Conservation (phyloP, 2,888 invertebrate genomes). For the Drosophila borborema region DNA sequence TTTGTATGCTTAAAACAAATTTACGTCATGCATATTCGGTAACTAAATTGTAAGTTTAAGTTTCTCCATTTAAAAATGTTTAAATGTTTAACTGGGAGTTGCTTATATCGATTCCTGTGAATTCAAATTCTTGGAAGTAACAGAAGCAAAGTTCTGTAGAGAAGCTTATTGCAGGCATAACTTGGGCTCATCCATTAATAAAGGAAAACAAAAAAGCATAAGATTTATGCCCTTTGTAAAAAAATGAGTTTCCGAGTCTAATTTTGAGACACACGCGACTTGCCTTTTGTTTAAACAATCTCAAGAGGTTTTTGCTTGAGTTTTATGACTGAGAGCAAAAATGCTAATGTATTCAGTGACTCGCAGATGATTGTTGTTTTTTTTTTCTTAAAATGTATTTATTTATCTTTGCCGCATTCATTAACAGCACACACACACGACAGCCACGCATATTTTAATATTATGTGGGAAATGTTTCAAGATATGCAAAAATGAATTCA, state of each 20-base stretch:
- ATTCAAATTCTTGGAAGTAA: neutral
- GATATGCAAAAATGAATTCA: slow-evolving; percentile 47
- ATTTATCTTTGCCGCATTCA: slow-evolving; percentile 76
- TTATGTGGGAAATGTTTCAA: slow-evolving; percentile 69
- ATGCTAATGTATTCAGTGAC: slow-evolving; percentile 70
- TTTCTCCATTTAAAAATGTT: neutral
- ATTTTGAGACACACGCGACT: slow-evolving; percentile 30
- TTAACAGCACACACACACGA: slow-evolving; percentile 41
- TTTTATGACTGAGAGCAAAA: slow-evolving; percentile 45
- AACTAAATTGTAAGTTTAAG: too few relatives aligned
- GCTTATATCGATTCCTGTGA: neutral
- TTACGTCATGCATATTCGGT: too few relatives aligned
- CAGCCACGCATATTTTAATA: slow-evolving; percentile 44
- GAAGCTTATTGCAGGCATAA: neutral
- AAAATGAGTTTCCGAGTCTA: slow-evolving; percentile 16
- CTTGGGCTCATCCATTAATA: neutral
- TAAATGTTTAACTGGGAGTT: too few relatives aligned
- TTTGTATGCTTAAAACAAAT: neutral
- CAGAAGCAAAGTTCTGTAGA: neutral
- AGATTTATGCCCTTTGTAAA: slow-evolving; percentile 17
- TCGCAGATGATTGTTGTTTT: slow-evolving; percentile 39
- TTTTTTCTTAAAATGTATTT: slow-evolving; percentile 50
- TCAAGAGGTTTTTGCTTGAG: slow-evolving; percentile 45
- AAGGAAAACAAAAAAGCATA: neutral
- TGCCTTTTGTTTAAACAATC: slow-evolving; percentile 63